These are phyloP conservation scores for Saccostrea glomerata DNA, from an alignment of 1,140 invertebrate species.

Conservation along the genomic window DNA sequence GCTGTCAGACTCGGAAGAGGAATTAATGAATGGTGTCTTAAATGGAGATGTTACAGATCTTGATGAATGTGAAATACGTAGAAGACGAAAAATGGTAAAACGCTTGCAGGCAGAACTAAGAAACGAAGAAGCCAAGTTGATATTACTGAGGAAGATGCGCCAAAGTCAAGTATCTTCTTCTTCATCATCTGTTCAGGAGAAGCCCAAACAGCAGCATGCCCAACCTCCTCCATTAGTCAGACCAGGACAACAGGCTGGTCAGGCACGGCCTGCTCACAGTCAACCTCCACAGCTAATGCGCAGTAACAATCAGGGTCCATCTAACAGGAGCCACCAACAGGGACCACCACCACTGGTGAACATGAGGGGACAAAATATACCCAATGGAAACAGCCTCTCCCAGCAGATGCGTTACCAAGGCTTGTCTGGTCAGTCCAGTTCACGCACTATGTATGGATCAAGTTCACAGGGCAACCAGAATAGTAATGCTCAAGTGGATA, in stretches of 20 bases:
- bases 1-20: constrained; percentile 30
- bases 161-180: constrained; percentile 88
- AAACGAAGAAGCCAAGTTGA: constrained; percentile 97
- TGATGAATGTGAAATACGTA: constrained; percentile 67
- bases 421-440: constrained; percentile 72
- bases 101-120: constrained; percentile 85
- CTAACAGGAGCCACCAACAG: constrained; percentile 61
- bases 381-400: constrained; percentile 36
- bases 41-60: constrained; percentile 50
- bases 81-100: constrained; percentile 6
- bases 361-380: constrained; percentile 56
- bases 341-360: constrained; percentile 74
- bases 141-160: constrained; percentile 94
- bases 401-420: constrained; percentile 65
- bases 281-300: constrained; percentile 63
- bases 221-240: constrained; percentile 76
- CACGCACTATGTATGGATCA: constrained; percentile 46
- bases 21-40: constrained; percentile 39
- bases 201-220: constrained; percentile 68
- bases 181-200: constrained; percentile 59
- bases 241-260: constrained; percentile 67
- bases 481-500: constrained; percentile 48
- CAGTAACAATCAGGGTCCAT: constrained; percentile 52
- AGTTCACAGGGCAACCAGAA: constrained; percentile 8
- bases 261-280: constrained; percentile 60